A percentile compares a stretch with the other conserved stretches of the same genome.
phyloP scores from a whole-genome alignment of 1,140 invertebrate genomes.

The Oedothorax gibbosus region DNA sequence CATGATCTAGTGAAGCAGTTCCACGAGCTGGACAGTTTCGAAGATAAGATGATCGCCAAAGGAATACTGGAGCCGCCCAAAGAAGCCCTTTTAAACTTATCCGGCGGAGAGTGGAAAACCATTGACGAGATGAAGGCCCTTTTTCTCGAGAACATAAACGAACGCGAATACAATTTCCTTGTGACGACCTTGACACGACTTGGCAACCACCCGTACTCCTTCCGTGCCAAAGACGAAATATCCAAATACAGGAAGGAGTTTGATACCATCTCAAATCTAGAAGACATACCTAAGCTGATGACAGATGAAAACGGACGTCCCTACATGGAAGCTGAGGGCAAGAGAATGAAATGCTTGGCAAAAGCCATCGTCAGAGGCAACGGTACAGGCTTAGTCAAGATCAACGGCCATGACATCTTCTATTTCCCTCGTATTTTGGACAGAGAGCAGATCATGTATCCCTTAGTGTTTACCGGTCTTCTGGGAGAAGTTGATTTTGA shows the following conservation, averaged over 20 bases:
- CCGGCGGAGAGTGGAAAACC: conserved; percentile 74
- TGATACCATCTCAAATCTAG: conserved; percentile 71
- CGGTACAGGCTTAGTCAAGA: conserved; percentile 83
- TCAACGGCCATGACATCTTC: conserved; percentile 80
- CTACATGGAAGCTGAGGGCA: conserved; percentile 77
- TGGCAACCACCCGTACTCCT: conserved; percentile 76
- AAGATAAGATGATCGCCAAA: conserved; percentile 77
- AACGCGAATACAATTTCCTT: conserved; percentile 81
- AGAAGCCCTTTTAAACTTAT: conserved; percentile 70
- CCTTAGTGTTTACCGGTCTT: conserved; percentile 83
- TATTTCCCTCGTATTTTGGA: conserved; percentile 79
- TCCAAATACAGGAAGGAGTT: conserved; percentile 76
- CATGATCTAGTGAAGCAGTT: conserved; percentile 77
- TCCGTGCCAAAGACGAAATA: conserved; percentile 77
- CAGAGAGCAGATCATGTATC: conserved; percentile 82
- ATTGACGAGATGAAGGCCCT: conserved; percentile 76
- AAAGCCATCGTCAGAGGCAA: conserved; percentile 77
- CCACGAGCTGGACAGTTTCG: conserved; percentile 76
- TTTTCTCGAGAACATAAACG: conserved; percentile 80
- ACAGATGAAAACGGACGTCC: conserved; percentile 77
- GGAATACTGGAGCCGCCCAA: conserved; percentile 70
- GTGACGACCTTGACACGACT: conserved; percentile 79
- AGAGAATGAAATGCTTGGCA: conserved; percentile 77
- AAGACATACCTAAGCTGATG: conserved; percentile 72
- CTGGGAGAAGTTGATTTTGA: conserved; percentile 85